A percentile compares a stretch with the other conserved stretches of the same genome.
phyloP scores from a whole-genome alignment of 2,888 invertebrate genomes.

The Steinernema hermaphroditum region DNA sequence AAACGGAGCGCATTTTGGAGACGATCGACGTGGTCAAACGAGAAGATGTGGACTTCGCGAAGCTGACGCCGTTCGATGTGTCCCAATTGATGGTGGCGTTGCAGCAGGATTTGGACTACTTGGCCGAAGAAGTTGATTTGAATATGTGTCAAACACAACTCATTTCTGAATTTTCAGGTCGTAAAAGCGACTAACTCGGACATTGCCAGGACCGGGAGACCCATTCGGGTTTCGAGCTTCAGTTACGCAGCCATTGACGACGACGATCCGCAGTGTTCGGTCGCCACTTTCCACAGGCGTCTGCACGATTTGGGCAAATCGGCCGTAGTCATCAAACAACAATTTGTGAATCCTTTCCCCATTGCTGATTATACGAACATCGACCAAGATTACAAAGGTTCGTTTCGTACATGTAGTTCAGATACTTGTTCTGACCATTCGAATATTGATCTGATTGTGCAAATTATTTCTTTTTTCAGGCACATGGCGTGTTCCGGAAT shows the following conservation, averaged over 20 bases:
- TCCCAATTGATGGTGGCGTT: background rate
- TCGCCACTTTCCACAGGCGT: background rate
- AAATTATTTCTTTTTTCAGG: background rate
- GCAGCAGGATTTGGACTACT: background rate
- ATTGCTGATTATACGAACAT: constrained; percentile 19
- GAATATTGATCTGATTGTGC: too few species aligned
- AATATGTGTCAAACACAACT: background rate
- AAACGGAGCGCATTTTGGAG: background rate
- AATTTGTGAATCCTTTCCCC: constrained; percentile 17
- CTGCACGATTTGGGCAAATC: background rate
- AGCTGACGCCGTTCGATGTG: background rate
- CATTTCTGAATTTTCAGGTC: background rate
- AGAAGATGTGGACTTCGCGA: background rate
- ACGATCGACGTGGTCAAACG: background rate
- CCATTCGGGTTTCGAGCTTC: background rate
- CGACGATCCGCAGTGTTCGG: background rate
- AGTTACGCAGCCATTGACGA: background rate
- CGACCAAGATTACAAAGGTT: constrained; percentile 12
- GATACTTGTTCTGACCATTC: too few species aligned
- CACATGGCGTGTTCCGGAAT: background rate
- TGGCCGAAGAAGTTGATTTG: background rate
- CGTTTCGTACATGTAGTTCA: too few species aligned
- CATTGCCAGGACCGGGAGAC: background rate
- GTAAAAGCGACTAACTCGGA: background rate
- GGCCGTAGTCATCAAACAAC: background rate